Percentiles rank a stretch among this genome's conserved stretches.
phyloP scores from a whole-genome alignment of 2,888 invertebrate species.

The Smittia aterrima region DNA sequence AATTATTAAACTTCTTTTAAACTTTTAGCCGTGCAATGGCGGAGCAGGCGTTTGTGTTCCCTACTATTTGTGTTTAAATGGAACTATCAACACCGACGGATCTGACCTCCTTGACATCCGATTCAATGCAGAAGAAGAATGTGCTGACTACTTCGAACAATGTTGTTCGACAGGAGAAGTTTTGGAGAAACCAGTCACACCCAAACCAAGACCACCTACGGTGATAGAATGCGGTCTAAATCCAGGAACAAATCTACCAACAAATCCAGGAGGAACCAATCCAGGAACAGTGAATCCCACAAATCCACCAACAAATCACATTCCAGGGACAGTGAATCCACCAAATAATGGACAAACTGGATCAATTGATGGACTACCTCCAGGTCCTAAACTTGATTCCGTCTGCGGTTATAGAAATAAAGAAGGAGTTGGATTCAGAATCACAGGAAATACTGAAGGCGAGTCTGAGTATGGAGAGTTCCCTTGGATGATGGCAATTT shows the following conservation, averaged over 20 bases:
- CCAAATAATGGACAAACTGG: no score
- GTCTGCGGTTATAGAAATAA: constrained; percentile 72
- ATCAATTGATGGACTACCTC: no score
- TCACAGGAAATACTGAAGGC: constrained; percentile 62
- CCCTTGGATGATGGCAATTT: constrained; percentile 57
- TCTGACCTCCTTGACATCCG: constrained; percentile 71
- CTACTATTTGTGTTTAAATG: constrained; percentile 69
- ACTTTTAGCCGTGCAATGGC: neutral
- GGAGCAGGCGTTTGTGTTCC: constrained; percentile 69
- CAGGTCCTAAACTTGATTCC: no score
- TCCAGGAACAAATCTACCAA: no score
- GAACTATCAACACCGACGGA: constrained; percentile 68
- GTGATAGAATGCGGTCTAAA: no score
- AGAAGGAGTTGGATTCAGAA: constrained; percentile 70
- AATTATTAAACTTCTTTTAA: no score
- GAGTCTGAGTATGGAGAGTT: constrained; percentile 60
- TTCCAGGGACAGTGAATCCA: no score
- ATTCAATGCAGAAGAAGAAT: constrained; percentile 53
- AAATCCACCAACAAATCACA: no score
- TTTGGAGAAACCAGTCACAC: no score
- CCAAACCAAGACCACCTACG: no score
- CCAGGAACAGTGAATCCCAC: no score
- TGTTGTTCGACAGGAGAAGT: constrained; percentile 53
- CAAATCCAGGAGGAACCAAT: no score
- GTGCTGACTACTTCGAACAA: constrained; percentile 58